Conservation (phyloP, 2,113 vertebrate species). For the Accipiter cooperii region DNA sequence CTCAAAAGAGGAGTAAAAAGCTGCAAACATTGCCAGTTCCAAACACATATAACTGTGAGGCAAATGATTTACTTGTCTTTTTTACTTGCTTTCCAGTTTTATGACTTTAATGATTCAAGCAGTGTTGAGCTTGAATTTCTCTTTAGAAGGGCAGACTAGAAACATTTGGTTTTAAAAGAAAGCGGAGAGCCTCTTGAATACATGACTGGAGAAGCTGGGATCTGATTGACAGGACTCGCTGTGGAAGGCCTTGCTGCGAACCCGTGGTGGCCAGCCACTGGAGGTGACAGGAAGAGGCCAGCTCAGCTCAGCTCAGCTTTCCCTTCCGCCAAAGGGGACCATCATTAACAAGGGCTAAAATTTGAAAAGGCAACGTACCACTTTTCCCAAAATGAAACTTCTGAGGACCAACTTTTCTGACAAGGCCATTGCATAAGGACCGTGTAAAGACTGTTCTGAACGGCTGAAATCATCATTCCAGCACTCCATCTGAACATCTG, state of each 20-base stretch:
- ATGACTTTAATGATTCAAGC: background rate
- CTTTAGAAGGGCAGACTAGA: background rate
- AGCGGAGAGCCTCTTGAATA: background rate
- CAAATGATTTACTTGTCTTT: background rate
- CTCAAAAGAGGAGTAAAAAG: background rate
- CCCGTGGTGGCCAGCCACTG: rapidly evolving
- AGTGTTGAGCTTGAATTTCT: background rate
- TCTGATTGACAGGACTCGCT: background rate
- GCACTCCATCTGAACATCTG: background rate
- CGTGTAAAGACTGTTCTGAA: background rate
- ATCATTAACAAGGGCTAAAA: background rate
- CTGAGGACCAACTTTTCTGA: background rate
- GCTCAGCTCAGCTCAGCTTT: background rate
- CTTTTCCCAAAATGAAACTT: background rate
- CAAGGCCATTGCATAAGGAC: background rate
- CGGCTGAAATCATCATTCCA: background rate
- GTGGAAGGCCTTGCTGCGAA: background rate
- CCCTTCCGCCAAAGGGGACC: background rate
- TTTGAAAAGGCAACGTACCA: background rate
- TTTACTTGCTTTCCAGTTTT: background rate
- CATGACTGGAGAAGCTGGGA: background rate
- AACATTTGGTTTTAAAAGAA: background rate
- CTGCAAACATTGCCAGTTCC: background rate
- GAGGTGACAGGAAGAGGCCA: background rate
- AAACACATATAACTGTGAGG: background rate